These are phyloP conservation scores for Sebastes nivosus DNA, from an alignment of 2,797 vertebrate genomes.

Conservation along the genomic window DNA sequence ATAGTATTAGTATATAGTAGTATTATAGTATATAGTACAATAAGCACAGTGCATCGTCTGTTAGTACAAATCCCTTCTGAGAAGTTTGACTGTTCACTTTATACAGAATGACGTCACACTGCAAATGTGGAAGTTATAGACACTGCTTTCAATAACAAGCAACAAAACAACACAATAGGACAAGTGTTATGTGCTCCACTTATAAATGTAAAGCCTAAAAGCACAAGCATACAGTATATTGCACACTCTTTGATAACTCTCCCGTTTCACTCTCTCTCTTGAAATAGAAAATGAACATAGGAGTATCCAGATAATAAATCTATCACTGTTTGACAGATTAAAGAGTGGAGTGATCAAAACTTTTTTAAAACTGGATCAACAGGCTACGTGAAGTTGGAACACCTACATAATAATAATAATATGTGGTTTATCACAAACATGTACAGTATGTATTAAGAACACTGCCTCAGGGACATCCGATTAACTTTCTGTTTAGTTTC, in stretches of 20 bases:
- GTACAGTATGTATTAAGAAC: not conserved
- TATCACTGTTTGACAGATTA: not conserved
- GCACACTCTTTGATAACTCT: not conserved
- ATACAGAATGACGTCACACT: not conserved
- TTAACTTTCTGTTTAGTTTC: not conserved
- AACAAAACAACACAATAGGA: not conserved
- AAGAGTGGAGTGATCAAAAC: not conserved
- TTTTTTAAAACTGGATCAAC: not conserved
- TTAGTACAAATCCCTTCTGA: not conserved
- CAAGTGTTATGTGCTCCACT: not conserved
- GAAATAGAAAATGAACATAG: not conserved
- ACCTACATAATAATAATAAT: not conserved
- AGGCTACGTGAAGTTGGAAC: not conserved
- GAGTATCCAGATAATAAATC: not conserved
- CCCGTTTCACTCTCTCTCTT: not conserved
- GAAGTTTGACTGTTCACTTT: not conserved
- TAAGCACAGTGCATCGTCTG: not conserved
- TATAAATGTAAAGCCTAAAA: not conserved
- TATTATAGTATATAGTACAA: not conserved
- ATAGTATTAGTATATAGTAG: not conserved
- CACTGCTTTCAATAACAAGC: not conserved
- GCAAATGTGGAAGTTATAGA: not conserved
- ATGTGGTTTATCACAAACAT: not conserved
- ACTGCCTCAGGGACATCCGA: not conserved
- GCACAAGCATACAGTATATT: not conserved